Evolutionary conservation across 2,797 vertebrate genomes (phyloP), one percentile per base, ranked within the genome.

Genomic region (Pterois miles): DNA sequence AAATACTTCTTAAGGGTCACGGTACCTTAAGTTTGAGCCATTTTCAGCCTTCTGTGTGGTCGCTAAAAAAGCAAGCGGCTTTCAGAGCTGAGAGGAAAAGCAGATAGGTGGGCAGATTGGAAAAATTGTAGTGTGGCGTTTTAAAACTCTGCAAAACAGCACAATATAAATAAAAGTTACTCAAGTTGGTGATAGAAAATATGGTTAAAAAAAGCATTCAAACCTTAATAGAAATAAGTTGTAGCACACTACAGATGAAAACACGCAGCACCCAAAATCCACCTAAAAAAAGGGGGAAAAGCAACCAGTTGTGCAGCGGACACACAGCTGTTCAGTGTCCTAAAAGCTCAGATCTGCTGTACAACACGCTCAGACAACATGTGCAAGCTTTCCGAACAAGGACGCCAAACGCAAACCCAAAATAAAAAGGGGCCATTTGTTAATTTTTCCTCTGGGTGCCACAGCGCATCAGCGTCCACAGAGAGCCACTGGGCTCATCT

Each of bases 401-500:
- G 56, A 70, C 29, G 43, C 75, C 38, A 40, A 71, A 82, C 64
- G 33, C 20, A 64, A 58, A 76, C 67, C 65, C 36, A 78, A 85
- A 83, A 78, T 70, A 71, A 74, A 75, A 65, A 67, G 52, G 54
- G 62, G 79, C 76, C 74, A 72, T 86, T 88, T 86, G 82, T 78
- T 87, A 78, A 84, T 87, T 89, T 72, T 71, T 22, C 82, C 54
- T 78, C 58, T 14, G 63, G 36, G 73, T 89, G 91, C 80, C 91
- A 88, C 73, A 56, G 76, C 13, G 86, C 60, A 90, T 93, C 90
- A 94, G 82, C 74, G 58, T 93, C 89, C 67, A 14, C 81, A 31
- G 40, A 74, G 78, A 67, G 88, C 91, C 88, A 43, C 40, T 78
- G 81, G 88, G 83, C 87, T 93, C 90, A 88, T 94, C 90, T 93